Evolutionary conservation across 2,113 vertebrate genomes (phyloP), one percentile per base, ranked within the genome.

Genomic region (Tupaia chinensis): DNA sequence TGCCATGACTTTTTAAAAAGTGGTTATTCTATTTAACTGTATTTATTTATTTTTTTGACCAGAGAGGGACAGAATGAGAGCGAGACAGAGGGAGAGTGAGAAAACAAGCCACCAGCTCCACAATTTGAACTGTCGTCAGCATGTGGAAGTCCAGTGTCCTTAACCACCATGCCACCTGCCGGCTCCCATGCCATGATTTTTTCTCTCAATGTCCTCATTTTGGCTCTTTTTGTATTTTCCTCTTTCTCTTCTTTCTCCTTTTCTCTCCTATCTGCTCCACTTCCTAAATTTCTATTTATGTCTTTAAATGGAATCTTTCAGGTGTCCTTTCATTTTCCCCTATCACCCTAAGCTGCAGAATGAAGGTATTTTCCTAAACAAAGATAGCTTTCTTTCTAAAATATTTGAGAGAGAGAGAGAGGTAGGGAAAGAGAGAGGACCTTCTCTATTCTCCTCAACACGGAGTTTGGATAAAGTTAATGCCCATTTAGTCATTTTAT

Each of bases 321-420:
- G 7, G 44, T 93, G 2, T 60, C 34, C 34, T 81, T 83, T 53
- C 9, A 9, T 10, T 44, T 88, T 81, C 22, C 87, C n/a, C 17
- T 54, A 93, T 13, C 10, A 68, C 13, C 54, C 44, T 13, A 77
- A 77, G 10, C 16, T 84, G 60, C 11, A 56, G 84, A 84, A 34
- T 1, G 19, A 77, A 69, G 8, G 7, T 70, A 16, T 82, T 83
- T 79, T 86, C 7, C 77, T 70, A 92, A 93, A 32, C 34, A 66
- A 83, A 93, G 32, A 56, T 90, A 23, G 9, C 34, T 73, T 12
- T 87, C 32, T 94, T 66, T 44, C 22, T 74, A 87, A 95, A 94
- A 94, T 63, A 90, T 61, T 53, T 87, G 74, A 86, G 10, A 34
- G 19, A 7, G n/a, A 83, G 9, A 84, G 65, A 82, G 27, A 90